Base-by-base conservation (phyloP, 2,888 invertebrate genomes). In the Rhorus exstirpatorius region DNA sequence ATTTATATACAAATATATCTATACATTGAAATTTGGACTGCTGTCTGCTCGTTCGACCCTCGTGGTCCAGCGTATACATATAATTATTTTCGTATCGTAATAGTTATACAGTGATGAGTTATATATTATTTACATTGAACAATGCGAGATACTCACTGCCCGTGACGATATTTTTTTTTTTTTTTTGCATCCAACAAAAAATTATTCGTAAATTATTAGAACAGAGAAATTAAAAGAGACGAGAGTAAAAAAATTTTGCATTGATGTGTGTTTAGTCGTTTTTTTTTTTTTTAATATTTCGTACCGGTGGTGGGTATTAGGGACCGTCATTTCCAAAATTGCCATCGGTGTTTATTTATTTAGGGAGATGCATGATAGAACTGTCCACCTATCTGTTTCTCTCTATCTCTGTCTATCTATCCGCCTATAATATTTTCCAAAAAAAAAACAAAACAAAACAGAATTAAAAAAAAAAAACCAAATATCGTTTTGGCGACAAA, bases 311-410 rank as follows among this genome's bases (percentile, higher is more conserved):
- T 89, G 88, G 83, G 72, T 88, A 86, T 86, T 80, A 70, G 58
- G 84, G 79, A 75, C 44, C 75, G 79, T 79, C 65, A 84, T 79
- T 79, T 55, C 84, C 71, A 70, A 86, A 79, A 81, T 86, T 83
- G 82, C 81, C 84, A 81, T 89, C 86, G 83, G 84, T 88, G 88
- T 88, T 46, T 63, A 21, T 53, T 41, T 70, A 67, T 67, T 88
- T 88, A 87, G 87, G 85, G 87, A 88, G 84, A 88, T 89, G 90
- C 90, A 90, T 90, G 90, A 88, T 76, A 87, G 79, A 86, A 78
- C 72, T 88, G 85, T 87, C 84, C 84, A 86, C 77, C 74, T 79
- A 76, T 81, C 74, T 74, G 77, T 87, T 86, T 86, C 86, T 84
- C 75, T 84, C 71, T 83, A 79, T 81, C 77, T 79, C 53, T 77